Evolutionary conservation across 2,113 vertebrate species (phyloP).

Genomic region (Saccopteryx leptura): DNA sequence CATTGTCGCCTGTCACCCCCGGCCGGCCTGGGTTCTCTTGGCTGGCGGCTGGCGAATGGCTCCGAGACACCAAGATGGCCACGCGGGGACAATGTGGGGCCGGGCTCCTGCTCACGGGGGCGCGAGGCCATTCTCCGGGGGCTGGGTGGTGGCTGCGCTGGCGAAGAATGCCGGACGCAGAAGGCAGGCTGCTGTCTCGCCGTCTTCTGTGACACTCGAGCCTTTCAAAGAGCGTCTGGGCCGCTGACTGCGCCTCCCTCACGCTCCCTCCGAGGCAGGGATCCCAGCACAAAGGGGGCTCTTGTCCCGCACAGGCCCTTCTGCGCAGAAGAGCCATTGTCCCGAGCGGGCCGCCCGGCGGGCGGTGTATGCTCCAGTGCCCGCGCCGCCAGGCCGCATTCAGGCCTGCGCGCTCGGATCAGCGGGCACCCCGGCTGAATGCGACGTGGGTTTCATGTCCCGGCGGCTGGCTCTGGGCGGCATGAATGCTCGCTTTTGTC

Average conservation of each 20-base stretch:
- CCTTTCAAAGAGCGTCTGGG: slow-evolving; percentile 91
- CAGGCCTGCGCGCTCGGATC: slow-evolving; percentile 91
- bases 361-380: slow-evolving; percentile 90
- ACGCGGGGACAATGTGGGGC: slow-evolving; percentile 73
- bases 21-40: background rate
- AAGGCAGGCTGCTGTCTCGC: slow-evolving; percentile 87
- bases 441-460: slow-evolving; percentile 88
- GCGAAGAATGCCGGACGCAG: slow-evolving; percentile 85
- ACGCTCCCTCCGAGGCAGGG: slow-evolving; percentile 81
- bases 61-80: slow-evolving; percentile 70
- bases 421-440: slow-evolving; percentile 88
- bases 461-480: slow-evolving; percentile 85
- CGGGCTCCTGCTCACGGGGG: slow-evolving; percentile 77
- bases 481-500: slow-evolving; percentile 90
- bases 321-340: slow-evolving; percentile 89
- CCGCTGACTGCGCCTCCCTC: slow-evolving; percentile 87
- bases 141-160: slow-evolving; percentile 85
- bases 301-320: slow-evolving; percentile 90
- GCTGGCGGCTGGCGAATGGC: background rate
- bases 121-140: slow-evolving; percentile 61
- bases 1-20: background rate
- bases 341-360: slow-evolving; percentile 89
- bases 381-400: slow-evolving; percentile 86
- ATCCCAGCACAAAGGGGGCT: slow-evolving; percentile 89
- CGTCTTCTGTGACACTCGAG: slow-evolving; percentile 89